Evolutionary conservation across 2,888 invertebrate genomes (phyloP).

Genomic region (Tachina lurida): DNA sequence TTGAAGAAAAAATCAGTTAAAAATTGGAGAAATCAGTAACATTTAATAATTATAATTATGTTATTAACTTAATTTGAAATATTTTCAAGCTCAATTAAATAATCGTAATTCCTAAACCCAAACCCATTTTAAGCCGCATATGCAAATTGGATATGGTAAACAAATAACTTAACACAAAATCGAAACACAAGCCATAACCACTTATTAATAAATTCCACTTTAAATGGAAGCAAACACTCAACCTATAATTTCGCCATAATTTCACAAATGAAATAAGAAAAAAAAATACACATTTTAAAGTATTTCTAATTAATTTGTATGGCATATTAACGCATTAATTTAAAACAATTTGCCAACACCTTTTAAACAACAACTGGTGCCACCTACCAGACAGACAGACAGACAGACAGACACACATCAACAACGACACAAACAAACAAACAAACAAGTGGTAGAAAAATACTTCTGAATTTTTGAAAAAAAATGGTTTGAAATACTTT

Average conservation of each 20-base stretch:
- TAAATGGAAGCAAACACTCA: slow-evolving; percentile 14
- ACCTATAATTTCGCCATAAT: slow-evolving; percentile 55
- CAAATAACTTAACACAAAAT: slow-evolving; percentile 36
- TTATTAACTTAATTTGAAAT: slow-evolving; percentile 8
- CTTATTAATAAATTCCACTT: slow-evolving; percentile 41
- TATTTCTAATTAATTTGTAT: slow-evolving; percentile 70
- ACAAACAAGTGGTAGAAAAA: slow-evolving; percentile 17
- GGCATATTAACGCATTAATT: slow-evolving; percentile 67
- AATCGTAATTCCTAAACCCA: not conserved
- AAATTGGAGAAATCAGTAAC: too few relatives aligned
- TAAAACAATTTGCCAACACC: slow-evolving; percentile 65
- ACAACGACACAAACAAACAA: not conserved
- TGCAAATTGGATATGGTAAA: not conserved
- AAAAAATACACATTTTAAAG: slow-evolving; percentile 47
- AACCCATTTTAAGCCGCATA: not conserved
- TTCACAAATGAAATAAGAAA: slow-evolving; percentile 25
- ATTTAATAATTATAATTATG: not conserved
- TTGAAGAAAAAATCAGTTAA: too few relatives aligned
- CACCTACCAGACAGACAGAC: slow-evolving; percentile 33
- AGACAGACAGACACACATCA: not conserved
- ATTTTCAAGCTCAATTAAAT: slow-evolving; percentile 13
- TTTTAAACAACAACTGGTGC: slow-evolving; percentile 51
- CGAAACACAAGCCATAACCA: slow-evolving; percentile 42
- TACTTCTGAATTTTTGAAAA: slow-evolving; percentile 3
- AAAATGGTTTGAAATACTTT: not conserved